phyloP scores from a whole-genome alignment of 2,797 vertebrate species.

The Sarcoramphus papa region DNA sequence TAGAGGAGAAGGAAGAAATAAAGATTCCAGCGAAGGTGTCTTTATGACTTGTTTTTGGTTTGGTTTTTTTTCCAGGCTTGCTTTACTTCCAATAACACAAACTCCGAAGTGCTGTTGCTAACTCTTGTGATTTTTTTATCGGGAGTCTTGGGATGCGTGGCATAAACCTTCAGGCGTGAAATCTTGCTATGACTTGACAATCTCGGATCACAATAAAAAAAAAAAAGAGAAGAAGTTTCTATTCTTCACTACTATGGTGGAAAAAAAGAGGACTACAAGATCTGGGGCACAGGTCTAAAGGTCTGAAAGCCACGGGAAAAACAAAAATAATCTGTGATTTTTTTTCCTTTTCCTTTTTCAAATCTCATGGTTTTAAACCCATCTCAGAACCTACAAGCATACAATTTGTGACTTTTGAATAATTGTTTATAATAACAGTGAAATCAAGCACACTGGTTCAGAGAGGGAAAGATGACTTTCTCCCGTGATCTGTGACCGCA shows the following conservation, averaged over 20 bases:
- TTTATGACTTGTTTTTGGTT: background rate
- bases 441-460: background rate
- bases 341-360: background rate
- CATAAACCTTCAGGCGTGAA: background rate
- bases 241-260: background rate
- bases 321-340: background rate
- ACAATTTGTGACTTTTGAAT: background rate
- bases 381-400: background rate
- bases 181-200: background rate
- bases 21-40: background rate
- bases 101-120: background rate
- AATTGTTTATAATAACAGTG: background rate
- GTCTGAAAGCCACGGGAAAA: background rate
- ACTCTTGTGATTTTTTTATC: slow-evolving; percentile 7
- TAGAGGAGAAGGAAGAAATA: background rate
- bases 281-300: background rate
- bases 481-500: background rate
- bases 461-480: background rate
- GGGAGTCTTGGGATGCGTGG: background rate
- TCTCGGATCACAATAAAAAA: background rate
- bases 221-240: background rate
- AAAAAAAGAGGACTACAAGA: background rate
- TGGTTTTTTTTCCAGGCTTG: background rate
- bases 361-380: background rate
- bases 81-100: slow-evolving; percentile 17